Base-by-base conservation (phyloP, 2,888 invertebrate species). In the Lasius platythorax region DNA sequence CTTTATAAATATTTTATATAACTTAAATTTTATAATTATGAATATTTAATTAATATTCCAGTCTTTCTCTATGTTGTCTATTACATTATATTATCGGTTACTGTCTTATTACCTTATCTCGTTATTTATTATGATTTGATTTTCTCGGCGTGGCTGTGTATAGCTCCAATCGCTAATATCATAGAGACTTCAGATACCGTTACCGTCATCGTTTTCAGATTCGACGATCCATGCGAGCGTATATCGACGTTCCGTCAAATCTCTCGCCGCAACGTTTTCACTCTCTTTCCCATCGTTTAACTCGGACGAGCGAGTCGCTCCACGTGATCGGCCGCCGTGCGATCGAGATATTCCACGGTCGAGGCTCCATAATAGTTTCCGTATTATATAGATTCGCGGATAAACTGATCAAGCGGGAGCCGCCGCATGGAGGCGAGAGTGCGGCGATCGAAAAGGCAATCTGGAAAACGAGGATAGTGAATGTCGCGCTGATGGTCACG, bases 311-410 rank as follows among this genome's bases (percentile, higher is more conserved):
- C 61, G 79, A 81, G 50, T 70, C 73, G 72, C 79, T 70, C 56
- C 68, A 56, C 70, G 78, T 78, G 61, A 72, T 68, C 68, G 50
- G 50, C 18, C 53, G 53, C n/a, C 33, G 43, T 67, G 43, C 53
- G 70, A 53, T 81, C 73, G 79, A 81, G 79, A 81, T 81, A 81
- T 72, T 81, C 73, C 73, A 72, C 46, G 73, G 79, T 79, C 79
- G 79, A 46, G 61, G 46, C 73, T 72, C 61, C 73, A 72, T 72
- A 81, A 72, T 81, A 72, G 61, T 81, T 81, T 72, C 79, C 79
- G 79, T 81, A 81, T 81, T 81, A 81, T 72, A 72, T 72, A 81
- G 79, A 81, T 72, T 72, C 75, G 82, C 82, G 75, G 82, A 82
- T 82, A 82, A 66, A 75, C 75, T 64, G 79, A 81, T 81, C 61